These are phyloP conservation scores for Apus apus DNA, from an alignment of 2,113 vertebrate genomes.

Conservation along the genomic window DNA sequence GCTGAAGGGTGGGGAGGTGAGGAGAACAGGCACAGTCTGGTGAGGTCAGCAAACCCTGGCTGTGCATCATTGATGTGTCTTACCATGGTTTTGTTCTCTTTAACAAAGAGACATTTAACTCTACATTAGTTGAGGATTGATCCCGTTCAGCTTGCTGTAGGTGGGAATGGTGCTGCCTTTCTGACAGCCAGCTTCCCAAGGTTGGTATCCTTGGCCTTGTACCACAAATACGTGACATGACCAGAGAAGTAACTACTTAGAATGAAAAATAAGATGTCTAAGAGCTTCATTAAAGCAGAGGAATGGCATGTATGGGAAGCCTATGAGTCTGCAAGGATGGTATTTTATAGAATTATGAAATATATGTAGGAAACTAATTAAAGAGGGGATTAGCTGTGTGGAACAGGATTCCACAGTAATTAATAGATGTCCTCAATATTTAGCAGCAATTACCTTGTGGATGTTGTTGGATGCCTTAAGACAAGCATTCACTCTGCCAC, in stretches of 20 bases:
- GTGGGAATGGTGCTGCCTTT: not conserved
- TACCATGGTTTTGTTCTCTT: fast-evolving
- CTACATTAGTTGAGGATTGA: not conserved
- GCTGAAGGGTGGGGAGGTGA: not conserved
- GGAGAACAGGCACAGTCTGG: not conserved
- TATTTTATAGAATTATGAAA: not conserved
- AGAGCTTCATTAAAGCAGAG: not conserved
- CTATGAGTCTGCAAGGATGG: not conserved
- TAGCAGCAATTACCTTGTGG: not conserved
- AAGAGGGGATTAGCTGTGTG: conserved; percentile 11
- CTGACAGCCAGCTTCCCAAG: not conserved
- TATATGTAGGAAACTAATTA: conserved; percentile 25
- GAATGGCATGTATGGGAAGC: not conserved
- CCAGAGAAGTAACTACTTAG: not conserved
- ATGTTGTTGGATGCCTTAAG: not conserved
- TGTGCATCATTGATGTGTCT: not conserved
- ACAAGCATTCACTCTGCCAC: not conserved
- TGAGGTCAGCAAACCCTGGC: not conserved
- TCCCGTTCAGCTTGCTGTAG: fast-evolving
- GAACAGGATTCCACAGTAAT: conserved; percentile 40
- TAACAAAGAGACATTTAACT: not conserved
- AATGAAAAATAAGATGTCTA: not conserved
- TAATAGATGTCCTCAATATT: conserved; percentile 33
- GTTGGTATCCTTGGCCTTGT: not conserved
- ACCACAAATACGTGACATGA: fast-evolving